Conservation (phyloP, 2,113 vertebrate species). For the Nycticorax nycticorax region DNA sequence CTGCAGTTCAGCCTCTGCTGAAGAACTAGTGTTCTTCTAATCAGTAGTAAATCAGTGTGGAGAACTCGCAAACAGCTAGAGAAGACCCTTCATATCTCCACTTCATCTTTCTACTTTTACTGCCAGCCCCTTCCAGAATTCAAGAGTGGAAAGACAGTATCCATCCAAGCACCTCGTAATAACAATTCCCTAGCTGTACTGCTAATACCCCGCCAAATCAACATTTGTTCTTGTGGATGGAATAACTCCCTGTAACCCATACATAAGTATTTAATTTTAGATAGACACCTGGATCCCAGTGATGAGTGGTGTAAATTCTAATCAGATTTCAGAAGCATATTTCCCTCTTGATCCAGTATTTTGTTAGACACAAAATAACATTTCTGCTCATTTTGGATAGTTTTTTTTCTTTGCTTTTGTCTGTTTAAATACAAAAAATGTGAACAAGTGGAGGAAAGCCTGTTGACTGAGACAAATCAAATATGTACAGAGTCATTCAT, state of each 20-base stretch:
- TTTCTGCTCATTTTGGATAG: neutral
- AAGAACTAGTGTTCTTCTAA: neutral
- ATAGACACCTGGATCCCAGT: neutral
- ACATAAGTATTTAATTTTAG: neutral
- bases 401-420: neutral
- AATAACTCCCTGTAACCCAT: neutral
- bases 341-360: neutral
- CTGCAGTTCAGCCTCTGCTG: neutral
- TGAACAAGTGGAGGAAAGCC: neutral
- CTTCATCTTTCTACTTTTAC: neutral
- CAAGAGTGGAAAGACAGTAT: neutral
- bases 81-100: neutral
- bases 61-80: neutral
- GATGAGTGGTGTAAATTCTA: neutral
- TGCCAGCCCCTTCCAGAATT: neutral
- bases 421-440: neutral
- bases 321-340: neutral
- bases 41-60: neutral
- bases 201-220: neutral
- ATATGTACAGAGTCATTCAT: neutral
- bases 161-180: rapidly evolving
- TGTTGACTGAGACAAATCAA: constrained; percentile 10
- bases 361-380: constrained; percentile 5
- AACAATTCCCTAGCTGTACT: neutral
- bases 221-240: neutral